Evolutionary conservation across 2,888 invertebrate species (phyloP), one percentile per base, ranked within the genome.

Genomic region (Latheticus oryzae): DNA sequence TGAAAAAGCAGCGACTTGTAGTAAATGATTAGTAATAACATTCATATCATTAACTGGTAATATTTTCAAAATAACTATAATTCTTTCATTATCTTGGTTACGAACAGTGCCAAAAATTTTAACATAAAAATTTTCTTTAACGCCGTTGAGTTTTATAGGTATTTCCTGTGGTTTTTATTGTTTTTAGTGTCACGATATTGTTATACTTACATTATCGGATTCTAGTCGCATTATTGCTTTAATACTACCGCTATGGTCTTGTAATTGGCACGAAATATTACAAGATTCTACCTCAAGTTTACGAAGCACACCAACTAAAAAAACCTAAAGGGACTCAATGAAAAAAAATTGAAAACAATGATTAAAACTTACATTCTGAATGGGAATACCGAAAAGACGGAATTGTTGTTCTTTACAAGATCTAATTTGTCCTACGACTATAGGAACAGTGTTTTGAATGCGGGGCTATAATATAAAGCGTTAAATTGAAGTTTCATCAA

Each of bases 1-100:
- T 11, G 82, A 77, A 0, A 82, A 77, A 63, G 85, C 81, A 5
- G 89, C 80, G 0, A 87, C 86, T 76, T 90, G 89, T 30, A 92
- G 74, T 1, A 87, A 67, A 74, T 93, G 92, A 40, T 81, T 82
- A 0, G 85, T 84, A 3, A 91, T 67, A 64, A 89, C 87, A 67
- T 88, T 88, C 38, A 86, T 77, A 66, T 86, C 82, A 13, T 80
- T 79, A 0, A 92, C 69, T 0, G 87, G 84, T 16, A 79, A 67
- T 64, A 90, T 83, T 64, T 84, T 85, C 59, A 88, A 82, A 1
- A 88, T 81, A 74, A 89, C 84, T 0, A 91, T 69, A 26, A 85
- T 83, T 61, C 84, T 84, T 55, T 83, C 82, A 3, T 83, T 85
- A 16, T 83, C 83, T 66, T 87, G 84, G 3, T 83, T 80, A 16